A percentile compares a stretch with the other conserved stretches of the same genome.
phyloP scores from a whole-genome alignment of 2,113 vertebrate genomes.

The Nycticebus coucang region DNA sequence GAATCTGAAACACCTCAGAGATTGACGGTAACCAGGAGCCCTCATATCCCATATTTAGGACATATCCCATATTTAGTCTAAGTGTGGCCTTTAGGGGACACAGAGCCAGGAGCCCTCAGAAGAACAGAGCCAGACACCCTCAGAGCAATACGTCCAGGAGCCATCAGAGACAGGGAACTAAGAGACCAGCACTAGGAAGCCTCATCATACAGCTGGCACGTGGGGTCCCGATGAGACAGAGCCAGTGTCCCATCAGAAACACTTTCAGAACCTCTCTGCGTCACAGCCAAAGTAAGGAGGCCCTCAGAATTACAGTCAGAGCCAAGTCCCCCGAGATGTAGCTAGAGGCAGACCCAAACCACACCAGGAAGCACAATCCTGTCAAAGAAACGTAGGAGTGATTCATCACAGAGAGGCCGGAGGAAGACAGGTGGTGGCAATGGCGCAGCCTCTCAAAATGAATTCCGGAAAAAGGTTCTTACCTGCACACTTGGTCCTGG shows the following conservation, averaged over 20 bases:
- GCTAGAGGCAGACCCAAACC: rapidly evolving
- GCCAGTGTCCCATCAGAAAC: not conserved
- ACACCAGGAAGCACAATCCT: not conserved
- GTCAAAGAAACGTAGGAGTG: not conserved
- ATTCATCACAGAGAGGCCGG: not conserved
- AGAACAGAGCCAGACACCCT: too few relatives aligned
- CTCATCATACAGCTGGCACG: not conserved
- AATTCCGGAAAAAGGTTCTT: conserved; percentile 47
- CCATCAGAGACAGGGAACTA: not conserved
- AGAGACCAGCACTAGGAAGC: not conserved
- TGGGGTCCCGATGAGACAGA: not conserved
- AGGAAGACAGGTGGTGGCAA: not conserved
- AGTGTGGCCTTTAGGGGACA: not conserved
- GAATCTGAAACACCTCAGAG: not conserved
- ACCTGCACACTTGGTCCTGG: conserved; percentile 98
- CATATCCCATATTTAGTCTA: not conserved
- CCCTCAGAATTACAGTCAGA: not conserved
- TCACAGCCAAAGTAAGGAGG: not conserved
- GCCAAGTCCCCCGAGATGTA: rapidly evolving
- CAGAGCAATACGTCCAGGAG: not conserved
- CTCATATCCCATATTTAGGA: not conserved
- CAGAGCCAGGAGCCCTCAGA: not conserved
- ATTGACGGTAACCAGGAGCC: not conserved
- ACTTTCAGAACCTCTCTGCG: not conserved
- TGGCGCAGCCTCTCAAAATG: rapidly evolving